Conservation (phyloP, 2,113 vertebrate species). For the Copsychus sechellarum region DNA sequence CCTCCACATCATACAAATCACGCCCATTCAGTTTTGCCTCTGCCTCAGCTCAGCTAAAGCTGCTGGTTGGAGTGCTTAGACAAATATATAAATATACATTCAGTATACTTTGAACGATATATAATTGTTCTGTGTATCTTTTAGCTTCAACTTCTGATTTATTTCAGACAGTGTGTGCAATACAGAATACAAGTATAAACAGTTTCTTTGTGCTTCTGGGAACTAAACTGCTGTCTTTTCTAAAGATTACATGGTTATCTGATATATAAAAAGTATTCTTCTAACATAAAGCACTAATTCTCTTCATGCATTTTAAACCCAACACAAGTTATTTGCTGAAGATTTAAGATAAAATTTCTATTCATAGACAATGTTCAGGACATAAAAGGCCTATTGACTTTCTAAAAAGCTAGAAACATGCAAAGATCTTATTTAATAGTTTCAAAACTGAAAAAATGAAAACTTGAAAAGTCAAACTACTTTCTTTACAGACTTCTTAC, state of each 20-base stretch:
- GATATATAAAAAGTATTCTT: not conserved
- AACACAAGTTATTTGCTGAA: not conserved
- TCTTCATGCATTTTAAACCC: not conserved
- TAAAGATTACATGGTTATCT: not conserved
- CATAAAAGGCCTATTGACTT: not conserved
- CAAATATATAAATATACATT: not conserved
- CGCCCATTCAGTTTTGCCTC: not conserved
- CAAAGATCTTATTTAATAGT: not conserved
- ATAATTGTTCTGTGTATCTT: not conserved
- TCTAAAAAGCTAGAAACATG: not conserved
- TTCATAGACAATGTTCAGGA: not conserved
- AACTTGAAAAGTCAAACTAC: not conserved
- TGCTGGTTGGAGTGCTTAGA: not conserved
- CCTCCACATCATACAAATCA: not conserved
- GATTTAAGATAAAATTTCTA: not conserved
- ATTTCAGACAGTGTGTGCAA: not conserved
- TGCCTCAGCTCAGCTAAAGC: not conserved
- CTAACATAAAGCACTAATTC: not conserved
- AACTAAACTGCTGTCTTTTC: not conserved
- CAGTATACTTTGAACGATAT: not conserved
- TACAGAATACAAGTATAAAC: not conserved
- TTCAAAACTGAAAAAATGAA: not conserved
- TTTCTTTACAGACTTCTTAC: not conserved
- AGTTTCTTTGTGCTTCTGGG: not conserved
- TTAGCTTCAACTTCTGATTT: not conserved